Evolutionary conservation across 2,797 vertebrate genomes (phyloP), one percentile per base, ranked within the genome.

Genomic region (Balearica regulorum): DNA sequence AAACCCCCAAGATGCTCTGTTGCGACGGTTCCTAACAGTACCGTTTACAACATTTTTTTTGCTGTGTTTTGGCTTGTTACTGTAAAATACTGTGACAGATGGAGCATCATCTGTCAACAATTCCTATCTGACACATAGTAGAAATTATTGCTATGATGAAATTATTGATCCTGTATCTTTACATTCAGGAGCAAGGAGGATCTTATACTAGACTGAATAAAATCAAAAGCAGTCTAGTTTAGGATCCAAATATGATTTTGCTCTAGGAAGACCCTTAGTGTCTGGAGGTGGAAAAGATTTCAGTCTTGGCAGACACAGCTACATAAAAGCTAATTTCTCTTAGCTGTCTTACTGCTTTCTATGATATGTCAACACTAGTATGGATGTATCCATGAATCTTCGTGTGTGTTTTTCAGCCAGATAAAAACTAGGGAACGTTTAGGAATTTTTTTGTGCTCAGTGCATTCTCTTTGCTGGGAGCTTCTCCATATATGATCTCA

Each of bases 51-150:
- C 79, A 35, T 87, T 85, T 92, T 91, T 94, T 92, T 86, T 82
- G 6, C 79, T 83, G 51, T 87, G 82, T 97, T 96, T 97, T 97
- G 84, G 93, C 96, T 92, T 94, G 89, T 93, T 96, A 96, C 89
- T 87, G 90, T 95, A 96, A 97, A 97, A 97, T 96, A 96, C 90
- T 93, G 93, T 97, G 96, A 96, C 96, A 97, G 96, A 97, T 97
- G 96, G 96, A 96, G 93, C 94, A 93, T 96, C 96, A 96, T 97
- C 96, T 97, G 96, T 97, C 94, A 97, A 93, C 92, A 92, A 83
- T 95, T 94, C 90, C 92, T 95, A 95, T 96, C 92, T 94, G 90
- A 97, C 92, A 95, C 72, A 65, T 62, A 94, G 43, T 93, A 83
- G 72, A 96, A 95, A 95, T 95, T 95, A 95, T 91, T 95, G 72